Base-by-base conservation (phyloP, 2,888 invertebrate genomes). In the Hetaerina titia region DNA sequence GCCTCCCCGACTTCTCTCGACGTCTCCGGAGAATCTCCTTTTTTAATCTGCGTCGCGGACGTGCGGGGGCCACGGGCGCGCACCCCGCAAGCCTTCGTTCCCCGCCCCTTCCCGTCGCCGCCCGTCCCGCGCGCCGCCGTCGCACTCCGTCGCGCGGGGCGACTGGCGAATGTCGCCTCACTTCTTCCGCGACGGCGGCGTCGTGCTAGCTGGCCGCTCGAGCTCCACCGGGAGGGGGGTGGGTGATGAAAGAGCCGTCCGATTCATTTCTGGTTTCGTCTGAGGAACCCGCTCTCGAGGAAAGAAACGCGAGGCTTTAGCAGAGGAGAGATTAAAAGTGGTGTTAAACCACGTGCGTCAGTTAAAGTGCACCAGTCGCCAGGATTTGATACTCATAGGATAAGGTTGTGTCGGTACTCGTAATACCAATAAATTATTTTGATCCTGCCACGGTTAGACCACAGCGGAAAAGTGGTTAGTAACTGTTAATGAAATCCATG, bases 21-120 rank as follows among this genome's bases (percentile, higher is more conserved):
- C 74, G 74, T 74, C 74, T 74, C 74, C 69, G 19, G n/a, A 69
- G 74, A 25, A 74, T 74, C 74, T 74, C 74, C 74, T 74, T 74
- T 74, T 74, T 74, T 17, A 74, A 74, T 74, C 25, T 74, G 74
- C 74, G 74, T 74, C 74, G 74, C 22, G 22, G 69, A 17, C 74
- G 25, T n/a, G n/a, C 60, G 17, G 60, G 60, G 60, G 60, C 60
- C 60, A 60, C 6, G 60, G 17, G 60, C 74, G 74, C 74, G 74
- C 25, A 25, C 19, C 25, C 19, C 19, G 4, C 25, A 9, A n/a
- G 15, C 74, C 25, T 74, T n/a, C 25, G 2, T 74, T 2, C 25
- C 25, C 22, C 69, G 22, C 22, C 69, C 22, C 64, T 17, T 69
- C 4, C 7, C 2, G 19, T 69, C 69, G 69, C 22, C 69, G 69